Evolutionary conservation across 2,113 vertebrate genomes (phyloP).

Genomic region (Camelus dromedarius): DNA sequence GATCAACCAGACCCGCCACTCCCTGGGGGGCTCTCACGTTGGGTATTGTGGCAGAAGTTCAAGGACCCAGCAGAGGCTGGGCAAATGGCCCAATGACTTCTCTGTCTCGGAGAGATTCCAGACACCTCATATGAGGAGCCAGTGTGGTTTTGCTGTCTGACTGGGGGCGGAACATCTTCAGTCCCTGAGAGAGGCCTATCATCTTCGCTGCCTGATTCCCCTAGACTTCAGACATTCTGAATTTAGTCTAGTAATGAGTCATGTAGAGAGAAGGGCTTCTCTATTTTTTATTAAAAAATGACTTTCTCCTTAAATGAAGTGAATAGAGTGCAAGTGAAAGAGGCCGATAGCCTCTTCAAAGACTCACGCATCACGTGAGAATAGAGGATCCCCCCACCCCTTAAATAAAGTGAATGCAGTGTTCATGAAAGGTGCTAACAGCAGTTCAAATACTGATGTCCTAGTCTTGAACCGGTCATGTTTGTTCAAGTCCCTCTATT

Average conservation of each 20-base stretch:
- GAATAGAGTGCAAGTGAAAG: constrained; percentile 82
- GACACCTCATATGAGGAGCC: not conserved
- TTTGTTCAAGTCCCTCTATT: not conserved
- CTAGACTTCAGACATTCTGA: constrained; percentile 2
- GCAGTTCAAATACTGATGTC: not conserved
- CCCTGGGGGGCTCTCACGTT: not conserved
- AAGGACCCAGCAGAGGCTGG: not conserved
- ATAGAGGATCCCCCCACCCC: not conserved
- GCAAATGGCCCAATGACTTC: not conserved
- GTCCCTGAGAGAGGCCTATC: not conserved
- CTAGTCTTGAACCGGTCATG: not conserved
- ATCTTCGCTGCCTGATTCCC: not conserved
- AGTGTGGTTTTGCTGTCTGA: not conserved
- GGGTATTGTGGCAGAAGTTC: not conserved
- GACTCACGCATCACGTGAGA: not conserved
- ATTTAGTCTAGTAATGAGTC: not conserved
- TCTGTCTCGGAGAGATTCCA: not conserved
- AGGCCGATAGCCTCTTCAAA: constrained; percentile 37
- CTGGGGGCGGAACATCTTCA: not conserved
- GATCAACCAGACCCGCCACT: not conserved
- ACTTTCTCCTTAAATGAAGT: constrained; percentile 51
- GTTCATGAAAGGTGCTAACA: not conserved
- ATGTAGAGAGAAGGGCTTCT: constrained; percentile 10
- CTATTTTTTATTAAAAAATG: not conserved
- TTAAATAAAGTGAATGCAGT: constrained; percentile 34